These are phyloP conservation scores for Bombyx huttoni DNA, from an alignment of 2,888 invertebrate species.

Conservation along the genomic window DNA sequence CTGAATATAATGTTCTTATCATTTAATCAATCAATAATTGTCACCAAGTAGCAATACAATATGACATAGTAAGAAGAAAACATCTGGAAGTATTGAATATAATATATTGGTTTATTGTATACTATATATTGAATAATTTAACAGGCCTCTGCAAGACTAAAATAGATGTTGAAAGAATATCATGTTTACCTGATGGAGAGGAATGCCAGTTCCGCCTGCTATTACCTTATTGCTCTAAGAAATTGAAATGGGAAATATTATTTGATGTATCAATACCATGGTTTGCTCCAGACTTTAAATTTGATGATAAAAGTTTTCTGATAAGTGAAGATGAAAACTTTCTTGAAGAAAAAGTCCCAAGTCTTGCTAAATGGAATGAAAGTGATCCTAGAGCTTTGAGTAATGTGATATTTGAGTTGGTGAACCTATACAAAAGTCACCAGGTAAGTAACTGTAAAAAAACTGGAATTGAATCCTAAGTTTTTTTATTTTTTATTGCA, in stretches of 20 bases:
- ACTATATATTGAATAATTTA: constrained; percentile 3
- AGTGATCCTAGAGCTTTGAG: constrained; percentile 72
- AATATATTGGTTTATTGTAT: background rate
- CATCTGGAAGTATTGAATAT: background rate
- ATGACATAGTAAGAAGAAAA: no score
- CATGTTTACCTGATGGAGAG: constrained; percentile 32
- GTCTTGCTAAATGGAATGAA: constrained; percentile 76
- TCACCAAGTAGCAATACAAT: background rate
- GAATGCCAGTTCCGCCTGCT: constrained; percentile 74
- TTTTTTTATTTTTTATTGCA: no score
- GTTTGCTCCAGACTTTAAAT: constrained; percentile 82
- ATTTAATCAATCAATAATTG: background rate
- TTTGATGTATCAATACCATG: constrained; percentile 76
- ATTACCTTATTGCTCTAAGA: constrained; percentile 79
- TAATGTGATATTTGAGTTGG: constrained; percentile 74
- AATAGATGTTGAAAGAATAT: constrained; percentile 55
- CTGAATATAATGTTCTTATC: background rate
- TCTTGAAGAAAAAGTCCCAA: constrained; percentile 68
- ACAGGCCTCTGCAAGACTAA: constrained; percentile 60
- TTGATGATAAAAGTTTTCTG: constrained; percentile 78
- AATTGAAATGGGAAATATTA: constrained; percentile 78
- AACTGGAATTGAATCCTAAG: no score
- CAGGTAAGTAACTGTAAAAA: constrained; percentile 56
- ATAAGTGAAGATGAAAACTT: constrained; percentile 69
- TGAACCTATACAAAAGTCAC: constrained; percentile 73